A percentile compares a stretch with the other conserved stretches of the same genome.
These are phyloP conservation scores for Ophraella communa DNA, from an alignment of 2,888 invertebrate genomes.

Conservation along the genomic window DNA sequence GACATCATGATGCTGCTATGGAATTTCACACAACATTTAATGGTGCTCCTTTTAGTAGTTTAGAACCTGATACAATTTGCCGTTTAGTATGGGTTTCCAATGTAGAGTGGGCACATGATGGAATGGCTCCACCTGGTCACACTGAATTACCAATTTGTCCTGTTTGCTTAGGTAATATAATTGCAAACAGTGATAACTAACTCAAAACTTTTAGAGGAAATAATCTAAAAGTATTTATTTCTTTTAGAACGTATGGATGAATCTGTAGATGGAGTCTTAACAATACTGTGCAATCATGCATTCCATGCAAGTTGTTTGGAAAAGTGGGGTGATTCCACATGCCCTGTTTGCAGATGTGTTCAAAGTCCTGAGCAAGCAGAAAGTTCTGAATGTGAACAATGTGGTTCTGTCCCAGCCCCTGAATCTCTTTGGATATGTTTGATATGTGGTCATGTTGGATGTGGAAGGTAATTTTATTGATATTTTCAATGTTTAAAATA, in stretches of 20 bases:
- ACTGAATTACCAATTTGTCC: conserved; percentile 98
- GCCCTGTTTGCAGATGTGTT: conserved; percentile 91
- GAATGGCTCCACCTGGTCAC: conserved; percentile 72
- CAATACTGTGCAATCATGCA: conserved; percentile 97
- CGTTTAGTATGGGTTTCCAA: conserved; percentile 94
- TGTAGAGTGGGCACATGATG: conserved; percentile 85
- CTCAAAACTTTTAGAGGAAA: not conserved
- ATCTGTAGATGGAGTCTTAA: conserved; percentile 95
- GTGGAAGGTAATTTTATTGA: conserved; percentile 66
- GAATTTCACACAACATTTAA: conserved; percentile 94
- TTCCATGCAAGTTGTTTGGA: conserved; percentile 95
- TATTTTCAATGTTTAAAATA: conserved; percentile 24
- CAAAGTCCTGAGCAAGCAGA: conserved; percentile 66
- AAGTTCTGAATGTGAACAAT: conserved; percentile 67
- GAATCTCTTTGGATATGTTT: conserved; percentile 98
- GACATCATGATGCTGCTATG: conserved; percentile 78
- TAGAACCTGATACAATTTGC: conserved; percentile 91
- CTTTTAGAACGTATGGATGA: conserved; percentile 93
- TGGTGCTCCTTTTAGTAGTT: conserved; percentile 88
- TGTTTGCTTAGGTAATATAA: conserved; percentile 76
- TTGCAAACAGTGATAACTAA: not conserved
- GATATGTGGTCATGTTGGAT: conserved; percentile 98
- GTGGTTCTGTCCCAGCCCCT: conserved; percentile 64
- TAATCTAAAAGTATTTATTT: too few relatives aligned
- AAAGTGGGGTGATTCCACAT: conserved; percentile 97